Percentiles rank a stretch among this genome's conserved stretches.
Conservation (phyloP, 2,888 invertebrate genomes). For the Camptogramma bilineatum region DNA sequence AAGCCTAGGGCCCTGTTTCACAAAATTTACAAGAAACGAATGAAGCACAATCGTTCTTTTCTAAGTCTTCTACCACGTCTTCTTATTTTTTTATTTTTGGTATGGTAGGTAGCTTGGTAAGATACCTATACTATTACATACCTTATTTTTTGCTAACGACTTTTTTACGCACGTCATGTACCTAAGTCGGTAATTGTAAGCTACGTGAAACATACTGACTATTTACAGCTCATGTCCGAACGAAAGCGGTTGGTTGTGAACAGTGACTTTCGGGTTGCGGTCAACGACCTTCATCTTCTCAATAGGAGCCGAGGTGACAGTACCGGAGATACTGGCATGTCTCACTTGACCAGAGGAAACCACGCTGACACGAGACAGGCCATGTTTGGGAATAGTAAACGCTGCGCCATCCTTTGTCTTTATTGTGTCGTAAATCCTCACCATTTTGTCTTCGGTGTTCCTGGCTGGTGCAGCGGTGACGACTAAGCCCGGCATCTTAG, state of each 20-base stretch:
- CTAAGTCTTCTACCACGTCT: no score
- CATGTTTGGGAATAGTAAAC: constrained; percentile 76
- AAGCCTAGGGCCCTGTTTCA: constrained; percentile 8
- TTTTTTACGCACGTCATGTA: no score
- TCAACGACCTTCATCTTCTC: constrained; percentile 72
- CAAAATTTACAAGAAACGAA: constrained; percentile 5
- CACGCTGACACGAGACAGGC: constrained; percentile 60
- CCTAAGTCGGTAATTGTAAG: constrained; percentile 1
- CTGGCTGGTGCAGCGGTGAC: constrained; percentile 74
- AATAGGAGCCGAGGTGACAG: constrained; percentile 44
- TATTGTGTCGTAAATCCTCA: constrained; percentile 76
- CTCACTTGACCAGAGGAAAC: constrained; percentile 33
- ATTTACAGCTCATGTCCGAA: constrained; percentile 50
- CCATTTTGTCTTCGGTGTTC: constrained; percentile 65
- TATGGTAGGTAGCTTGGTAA: no score
- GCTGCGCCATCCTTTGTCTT: constrained; percentile 65
- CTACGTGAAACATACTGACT: constrained; percentile 5
- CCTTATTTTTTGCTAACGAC: no score
- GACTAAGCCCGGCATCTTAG: constrained; percentile 67
- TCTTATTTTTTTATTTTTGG: no score
- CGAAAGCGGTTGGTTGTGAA: constrained; percentile 57
- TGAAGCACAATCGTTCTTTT: neutral
- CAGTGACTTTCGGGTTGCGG: constrained; percentile 67
- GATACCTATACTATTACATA: no score
- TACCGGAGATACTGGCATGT: constrained; percentile 42